A percentile compares a stretch with the other conserved stretches of the same genome.
These are phyloP conservation scores for Incurvaria masculella DNA, from an alignment of 2,888 invertebrate species.

Conservation along the genomic window DNA sequence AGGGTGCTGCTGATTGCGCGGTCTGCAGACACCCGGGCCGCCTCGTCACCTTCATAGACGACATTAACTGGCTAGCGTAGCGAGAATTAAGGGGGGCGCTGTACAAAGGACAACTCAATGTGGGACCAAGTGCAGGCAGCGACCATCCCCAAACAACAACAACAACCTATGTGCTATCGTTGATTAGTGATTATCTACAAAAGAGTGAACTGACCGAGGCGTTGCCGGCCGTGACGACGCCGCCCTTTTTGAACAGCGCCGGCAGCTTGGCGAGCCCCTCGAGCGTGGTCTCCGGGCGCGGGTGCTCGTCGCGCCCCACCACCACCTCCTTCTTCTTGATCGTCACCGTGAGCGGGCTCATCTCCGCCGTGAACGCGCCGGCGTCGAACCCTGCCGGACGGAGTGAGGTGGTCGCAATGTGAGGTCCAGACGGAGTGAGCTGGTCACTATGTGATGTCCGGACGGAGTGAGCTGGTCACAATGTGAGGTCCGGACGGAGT, in stretches of 20 bases:
- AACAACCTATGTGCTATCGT: too few relatives aligned
- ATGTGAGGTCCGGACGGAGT: too few relatives aligned
- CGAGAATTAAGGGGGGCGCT: too few relatives aligned
- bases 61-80: too few relatives aligned
- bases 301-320: constrained; percentile 88
- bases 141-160: too few relatives aligned
- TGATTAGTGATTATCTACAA: too few relatives aligned
- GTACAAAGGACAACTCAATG: too few relatives aligned
- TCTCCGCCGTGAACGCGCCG: constrained; percentile 86
- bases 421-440: neutral
- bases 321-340: constrained; percentile 74
- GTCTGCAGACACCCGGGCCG: neutral
- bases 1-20: neutral
- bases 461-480: too few relatives aligned
- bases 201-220: constrained; percentile 79
- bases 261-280: constrained; percentile 81
- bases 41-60: neutral
- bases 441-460: constrained; percentile 1
- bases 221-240: constrained; percentile 91
- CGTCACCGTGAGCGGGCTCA: constrained; percentile 79
- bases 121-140: too few relatives aligned
- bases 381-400: constrained; percentile 68
- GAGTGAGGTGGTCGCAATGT: too few relatives aligned
- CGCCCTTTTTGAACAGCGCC: constrained; percentile 87
- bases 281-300: constrained; percentile 77